Evolutionary conservation across 2,113 vertebrate species (phyloP).

Genomic region (Eolophus roseicapilla): DNA sequence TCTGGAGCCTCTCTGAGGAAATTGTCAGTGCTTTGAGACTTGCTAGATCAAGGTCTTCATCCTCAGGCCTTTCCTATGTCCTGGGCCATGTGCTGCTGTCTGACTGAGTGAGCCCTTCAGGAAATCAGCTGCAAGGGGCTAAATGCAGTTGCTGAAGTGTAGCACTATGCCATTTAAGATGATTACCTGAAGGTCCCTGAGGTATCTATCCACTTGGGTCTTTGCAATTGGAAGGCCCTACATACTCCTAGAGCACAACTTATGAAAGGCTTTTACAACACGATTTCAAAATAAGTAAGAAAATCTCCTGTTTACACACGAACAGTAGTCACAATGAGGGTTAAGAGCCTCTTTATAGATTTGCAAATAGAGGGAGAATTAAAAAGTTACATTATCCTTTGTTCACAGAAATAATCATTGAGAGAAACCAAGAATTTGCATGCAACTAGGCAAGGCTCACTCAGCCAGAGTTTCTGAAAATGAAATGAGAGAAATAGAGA

Average conservation of each 20-base stretch:
- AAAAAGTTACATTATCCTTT: background rate
- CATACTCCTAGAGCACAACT: background rate
- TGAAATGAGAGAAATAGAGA: background rate
- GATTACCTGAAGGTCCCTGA: background rate
- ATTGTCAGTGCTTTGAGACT: background rate
- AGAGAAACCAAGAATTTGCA: background rate
- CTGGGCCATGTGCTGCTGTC: background rate
- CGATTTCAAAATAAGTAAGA: background rate
- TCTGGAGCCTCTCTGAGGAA: background rate
- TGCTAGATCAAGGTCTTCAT: background rate
- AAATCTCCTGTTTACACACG: background rate
- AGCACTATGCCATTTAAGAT: background rate
- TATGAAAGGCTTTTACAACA: background rate
- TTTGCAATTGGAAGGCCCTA: background rate
- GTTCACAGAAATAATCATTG: background rate
- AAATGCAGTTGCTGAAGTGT: background rate
- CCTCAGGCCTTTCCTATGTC: background rate
- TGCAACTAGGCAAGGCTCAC: background rate
- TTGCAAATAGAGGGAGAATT: background rate
- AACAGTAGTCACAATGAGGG: background rate
- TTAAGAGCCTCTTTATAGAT: background rate
- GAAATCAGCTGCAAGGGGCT: background rate
- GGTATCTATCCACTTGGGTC: rapidly evolving
- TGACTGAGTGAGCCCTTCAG: background rate
- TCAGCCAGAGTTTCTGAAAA: background rate